phyloP scores from a whole-genome alignment of 2,113 vertebrate species.

The Notiomystis cincta region DNA sequence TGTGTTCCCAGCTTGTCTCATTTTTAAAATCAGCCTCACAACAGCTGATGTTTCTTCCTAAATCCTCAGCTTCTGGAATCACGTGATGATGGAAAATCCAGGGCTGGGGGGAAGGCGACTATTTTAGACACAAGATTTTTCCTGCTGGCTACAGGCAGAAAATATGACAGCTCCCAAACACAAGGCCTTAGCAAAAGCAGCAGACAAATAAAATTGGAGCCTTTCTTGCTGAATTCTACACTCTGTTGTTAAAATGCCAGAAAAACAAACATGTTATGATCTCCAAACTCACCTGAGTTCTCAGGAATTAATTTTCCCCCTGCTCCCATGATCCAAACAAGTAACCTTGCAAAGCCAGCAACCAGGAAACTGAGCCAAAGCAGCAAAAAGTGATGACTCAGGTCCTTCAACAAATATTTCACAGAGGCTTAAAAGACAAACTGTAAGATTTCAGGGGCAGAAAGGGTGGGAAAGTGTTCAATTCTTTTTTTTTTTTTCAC shows the following conservation, averaged over 20 bases:
- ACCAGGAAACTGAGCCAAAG: neutral
- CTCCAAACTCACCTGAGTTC: neutral
- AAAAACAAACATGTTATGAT: no score
- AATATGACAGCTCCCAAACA: neutral
- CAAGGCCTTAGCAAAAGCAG: neutral
- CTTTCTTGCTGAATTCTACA: neutral
- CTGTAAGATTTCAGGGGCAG: neutral
- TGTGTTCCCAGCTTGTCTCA: neutral
- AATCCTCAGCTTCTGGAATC: neutral
- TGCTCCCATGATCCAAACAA: neutral
- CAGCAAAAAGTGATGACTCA: neutral
- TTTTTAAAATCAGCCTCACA: neutral
- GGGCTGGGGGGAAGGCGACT: neutral
- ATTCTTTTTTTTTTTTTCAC: neutral
- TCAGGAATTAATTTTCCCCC: neutral
- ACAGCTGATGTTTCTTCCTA: neutral
- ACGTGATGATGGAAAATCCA: neutral
- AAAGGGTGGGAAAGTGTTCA: neutral
- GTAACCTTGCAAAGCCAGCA: neutral
- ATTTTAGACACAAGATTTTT: neutral
- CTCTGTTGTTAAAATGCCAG: no score
- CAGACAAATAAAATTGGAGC: neutral
- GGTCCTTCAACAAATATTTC: neutral
- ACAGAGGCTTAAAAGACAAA: neutral
- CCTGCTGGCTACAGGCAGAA: conserved; percentile 3